Evolutionary conservation across 2,797 vertebrate species (phyloP).

Genomic region (Ataeniobius toweri): DNA sequence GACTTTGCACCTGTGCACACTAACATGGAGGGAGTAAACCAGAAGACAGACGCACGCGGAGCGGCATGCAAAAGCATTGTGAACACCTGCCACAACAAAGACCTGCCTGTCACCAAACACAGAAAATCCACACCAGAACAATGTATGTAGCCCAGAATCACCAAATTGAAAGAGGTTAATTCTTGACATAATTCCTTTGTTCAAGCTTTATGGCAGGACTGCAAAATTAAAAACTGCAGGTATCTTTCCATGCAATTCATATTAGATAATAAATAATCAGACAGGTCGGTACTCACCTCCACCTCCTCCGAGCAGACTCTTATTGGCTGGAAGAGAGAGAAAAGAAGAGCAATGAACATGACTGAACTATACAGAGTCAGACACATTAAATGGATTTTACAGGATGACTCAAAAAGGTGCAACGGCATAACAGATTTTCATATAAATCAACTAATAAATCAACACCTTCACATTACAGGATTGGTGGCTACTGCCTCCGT

Average conservation of each 20-base stretch:
- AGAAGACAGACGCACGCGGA: constrained; percentile 35
- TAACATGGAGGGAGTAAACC: constrained; percentile 27
- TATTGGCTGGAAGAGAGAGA: constrained; percentile 78
- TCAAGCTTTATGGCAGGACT: constrained; percentile 10
- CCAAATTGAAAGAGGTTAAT: constrained; percentile 41
- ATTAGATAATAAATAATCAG: constrained; percentile 28
- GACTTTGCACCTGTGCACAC: constrained; percentile 56
- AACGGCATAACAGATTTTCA: not conserved
- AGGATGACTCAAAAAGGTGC: constrained; percentile 1
- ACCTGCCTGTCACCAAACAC: constrained; percentile 51
- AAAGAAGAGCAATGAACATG: not conserved
- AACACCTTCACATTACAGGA: not conserved
- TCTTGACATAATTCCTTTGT: constrained; percentile 30
- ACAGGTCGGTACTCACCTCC: constrained; percentile 78
- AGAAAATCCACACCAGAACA: constrained; percentile 15
- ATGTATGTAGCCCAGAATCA: constrained; percentile 18
- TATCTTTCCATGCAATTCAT: constrained; percentile 28
- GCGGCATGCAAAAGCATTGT: constrained; percentile 54
- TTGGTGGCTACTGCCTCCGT: too few relatives aligned
- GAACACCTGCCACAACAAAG: constrained; percentile 68
- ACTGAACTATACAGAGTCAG: not conserved
- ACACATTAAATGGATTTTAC: not conserved
- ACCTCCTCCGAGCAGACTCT: constrained; percentile 82
- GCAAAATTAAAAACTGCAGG: constrained; percentile 1
- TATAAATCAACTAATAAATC: not conserved